Base-by-base conservation (phyloP, 2,113 vertebrate species). In the Lipotes vexillifer region DNA sequence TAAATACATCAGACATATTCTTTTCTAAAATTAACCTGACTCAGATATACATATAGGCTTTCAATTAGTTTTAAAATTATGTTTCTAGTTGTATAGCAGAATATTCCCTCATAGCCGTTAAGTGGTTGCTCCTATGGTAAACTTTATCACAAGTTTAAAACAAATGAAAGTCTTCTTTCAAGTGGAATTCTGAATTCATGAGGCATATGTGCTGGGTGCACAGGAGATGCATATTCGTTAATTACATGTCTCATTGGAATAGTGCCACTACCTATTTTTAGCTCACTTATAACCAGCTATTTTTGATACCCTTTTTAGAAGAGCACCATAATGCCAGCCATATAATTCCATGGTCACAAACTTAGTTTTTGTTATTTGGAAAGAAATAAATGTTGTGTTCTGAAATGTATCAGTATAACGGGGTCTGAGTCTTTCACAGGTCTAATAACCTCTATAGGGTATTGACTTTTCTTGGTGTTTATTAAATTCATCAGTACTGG, bases 21-120 rank as follows among this genome's bases (percentile, higher is more conserved):
- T 94, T 65, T 94, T 44, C 75, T 85, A 95, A 96, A 96, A 97
- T 93, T 72, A 96, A 96, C 61, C n/a, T 84, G 46, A 55, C 20
- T 68, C 33, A 89, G 15, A 86, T 33, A 65, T 41, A 84, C 46
- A 61, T 89, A 49, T 36, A 89, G 20, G 33, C 29, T 88, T 89
- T 93, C 74, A 72, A 44, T 87, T 94, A 61, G 13, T 83, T 93
- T 93, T 78, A 80, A 85, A 90, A 84, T 95, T 96, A 66, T 95
- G 27, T 68, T 96, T 86, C 31, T 95, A 92, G 69, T 86, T 81
- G 63, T 11, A 74, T 80, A 95, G 31, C 49, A 92, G 11, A 82
- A 65, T 63, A 90, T 66, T 52, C 25, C 38, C 31, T 92, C 84
- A 59, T 52, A 90, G 4, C 57, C 33, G 0, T 52, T 72, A 87